Conservation (phyloP, 2,113 vertebrate genomes). For the Hyaena hyaena region DNA sequence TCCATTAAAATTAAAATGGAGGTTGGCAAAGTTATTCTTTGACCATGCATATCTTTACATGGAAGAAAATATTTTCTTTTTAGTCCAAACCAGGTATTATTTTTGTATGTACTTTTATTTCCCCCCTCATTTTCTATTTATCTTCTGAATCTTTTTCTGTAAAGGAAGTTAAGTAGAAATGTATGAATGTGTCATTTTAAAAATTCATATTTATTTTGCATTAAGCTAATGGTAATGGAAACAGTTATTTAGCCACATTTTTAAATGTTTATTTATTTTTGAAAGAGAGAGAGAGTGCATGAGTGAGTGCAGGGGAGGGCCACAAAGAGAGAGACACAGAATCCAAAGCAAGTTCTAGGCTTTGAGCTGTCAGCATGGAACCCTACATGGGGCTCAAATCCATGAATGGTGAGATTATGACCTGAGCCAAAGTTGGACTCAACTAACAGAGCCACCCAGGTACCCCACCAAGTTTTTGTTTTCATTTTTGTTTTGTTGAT, state of each 20-base stretch:
- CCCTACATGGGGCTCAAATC: no score
- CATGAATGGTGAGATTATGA: no score
- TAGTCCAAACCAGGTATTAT: background rate
- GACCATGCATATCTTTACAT: background rate
- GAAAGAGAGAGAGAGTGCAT: no score
- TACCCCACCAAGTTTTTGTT: no score
- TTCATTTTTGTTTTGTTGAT: background rate
- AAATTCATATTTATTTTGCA: background rate
- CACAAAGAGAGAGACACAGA: no score
- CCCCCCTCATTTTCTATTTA: background rate
- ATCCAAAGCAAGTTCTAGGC: no score
- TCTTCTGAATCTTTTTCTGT: background rate
- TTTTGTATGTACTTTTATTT: background rate
- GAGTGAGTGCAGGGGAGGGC: no score
- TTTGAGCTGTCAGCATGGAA: no score
- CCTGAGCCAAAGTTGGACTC: no score
- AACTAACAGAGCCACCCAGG: no score
- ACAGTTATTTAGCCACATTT: background rate
- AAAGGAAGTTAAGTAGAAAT: background rate
- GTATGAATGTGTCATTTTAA: background rate
- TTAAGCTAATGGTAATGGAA: background rate
- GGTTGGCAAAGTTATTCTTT: background rate
- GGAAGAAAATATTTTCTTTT: background rate
- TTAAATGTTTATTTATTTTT: no score
- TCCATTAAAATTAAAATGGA: background rate